Evolutionary conservation across 2,888 invertebrate species (phyloP).

Genomic region (Sminthurinus aureus): DNA sequence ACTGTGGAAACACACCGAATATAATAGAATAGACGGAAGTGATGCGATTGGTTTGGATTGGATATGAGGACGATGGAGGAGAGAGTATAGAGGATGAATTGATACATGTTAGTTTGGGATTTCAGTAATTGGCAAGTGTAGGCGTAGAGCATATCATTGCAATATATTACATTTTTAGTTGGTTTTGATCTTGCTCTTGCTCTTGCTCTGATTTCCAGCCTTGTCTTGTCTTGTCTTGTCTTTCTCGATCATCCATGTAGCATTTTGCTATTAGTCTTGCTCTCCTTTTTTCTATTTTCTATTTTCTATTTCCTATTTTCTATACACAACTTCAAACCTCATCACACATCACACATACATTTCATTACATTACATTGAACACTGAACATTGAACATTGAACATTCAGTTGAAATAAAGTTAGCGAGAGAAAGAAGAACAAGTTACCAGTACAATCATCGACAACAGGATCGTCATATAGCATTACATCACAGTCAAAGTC

Average conservation of each 20-base stretch:
- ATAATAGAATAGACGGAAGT: neutral
- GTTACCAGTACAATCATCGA: too few relatives aligned
- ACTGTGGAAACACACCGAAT: neutral
- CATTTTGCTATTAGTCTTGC: too few relatives aligned
- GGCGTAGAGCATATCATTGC: conserved; percentile 21
- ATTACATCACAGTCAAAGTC: neutral
- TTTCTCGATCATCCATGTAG: too few relatives aligned
- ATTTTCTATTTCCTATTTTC: too few relatives aligned
- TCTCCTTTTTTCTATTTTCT: too few relatives aligned
- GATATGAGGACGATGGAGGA: neutral
- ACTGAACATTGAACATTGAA: too few relatives aligned
- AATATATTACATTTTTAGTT: too few relatives aligned
- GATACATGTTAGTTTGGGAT: conserved; percentile 41
- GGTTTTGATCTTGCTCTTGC: neutral
- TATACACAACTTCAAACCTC: too few relatives aligned
- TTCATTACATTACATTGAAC: too few relatives aligned
- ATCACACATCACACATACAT: too few relatives aligned
- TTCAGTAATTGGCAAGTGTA: conserved; percentile 47
- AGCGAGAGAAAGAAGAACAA: too few relatives aligned
- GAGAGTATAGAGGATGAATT: conserved; percentile 21
- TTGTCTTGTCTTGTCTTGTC: conserved; percentile 6
- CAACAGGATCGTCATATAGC: conserved; percentile 14
- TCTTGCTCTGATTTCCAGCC: conserved; percentile 32
- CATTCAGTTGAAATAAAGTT: too few relatives aligned
- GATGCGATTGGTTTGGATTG: neutral